Evolutionary conservation across 2,888 invertebrate genomes (phyloP), one percentile per base, ranked within the genome.

Genomic region (Lithophane socia): DNA sequence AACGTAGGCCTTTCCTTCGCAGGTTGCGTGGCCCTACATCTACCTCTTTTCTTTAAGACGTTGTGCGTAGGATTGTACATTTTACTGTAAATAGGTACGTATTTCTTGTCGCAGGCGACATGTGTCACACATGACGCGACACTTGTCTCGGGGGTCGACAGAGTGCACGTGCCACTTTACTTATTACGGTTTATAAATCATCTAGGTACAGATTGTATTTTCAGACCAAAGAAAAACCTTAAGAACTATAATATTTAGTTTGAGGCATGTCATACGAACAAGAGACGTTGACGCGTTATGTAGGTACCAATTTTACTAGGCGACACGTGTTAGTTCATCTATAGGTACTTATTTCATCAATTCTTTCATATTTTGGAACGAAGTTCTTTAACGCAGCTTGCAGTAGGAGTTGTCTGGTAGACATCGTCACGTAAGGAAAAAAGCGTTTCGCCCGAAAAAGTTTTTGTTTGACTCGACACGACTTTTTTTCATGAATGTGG

Each of bases 41-140:
- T 70, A 64, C 18, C 18, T 52, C 56, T 65, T 54, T 47, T 13
- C 64, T 65, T 44, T 56, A 77, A 74, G 54, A 63, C 54, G 24
- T 72, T 64, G 60, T 69, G 82, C 58, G 73, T 64, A 76, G 47
- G 44, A 72, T 63, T 69, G 47, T 61, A 64, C 29, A 68, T 75
- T 74, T 83, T 47, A 52, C 65, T 12, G 66, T 77, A 66, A 74
- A 82, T 77, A 74, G 44, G 47, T 70, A 74, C 49, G 47, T 70
- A 58, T 73, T 70, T 44, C 21, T 68, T 24, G 54, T 29, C 64
- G 29, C 80, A 29, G 66, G 29, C 42, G 71, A 67, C 77, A 77
- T 12, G 61, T 72, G 74, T 58, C 61, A 24, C 71, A 24, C 16
- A 54, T 65, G 42, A 42, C 73, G 49, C 7, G 66, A 65, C 82